phyloP scores from a whole-genome alignment of 2,797 vertebrate genomes.

The Glossophaga mutica region DNA sequence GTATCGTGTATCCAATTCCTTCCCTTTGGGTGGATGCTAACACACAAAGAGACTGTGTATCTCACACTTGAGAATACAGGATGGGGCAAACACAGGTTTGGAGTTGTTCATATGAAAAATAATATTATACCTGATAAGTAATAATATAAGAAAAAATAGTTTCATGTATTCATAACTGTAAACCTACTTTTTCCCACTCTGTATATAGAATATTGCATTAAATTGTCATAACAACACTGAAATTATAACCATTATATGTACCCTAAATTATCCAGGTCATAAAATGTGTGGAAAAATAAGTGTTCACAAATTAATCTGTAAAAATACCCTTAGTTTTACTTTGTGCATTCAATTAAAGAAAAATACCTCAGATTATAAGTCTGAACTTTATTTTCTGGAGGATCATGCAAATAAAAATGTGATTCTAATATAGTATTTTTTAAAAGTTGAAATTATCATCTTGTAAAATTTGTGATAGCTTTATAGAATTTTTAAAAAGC shows the following conservation, averaged over 20 bases:
- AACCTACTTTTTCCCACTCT: neutral
- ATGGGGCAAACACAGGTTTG: neutral
- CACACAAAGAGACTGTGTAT: neutral
- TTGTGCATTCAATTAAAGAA: neutral
- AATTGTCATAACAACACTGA: neutral
- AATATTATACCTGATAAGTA: neutral
- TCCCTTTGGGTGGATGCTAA: neutral
- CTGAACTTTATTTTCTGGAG: neutral
- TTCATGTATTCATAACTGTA: neutral
- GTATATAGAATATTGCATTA: neutral
- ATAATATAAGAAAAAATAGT: neutral
- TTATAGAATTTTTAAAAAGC: neutral
- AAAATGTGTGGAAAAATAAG: conserved; percentile 1
- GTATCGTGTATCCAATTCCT: neutral
- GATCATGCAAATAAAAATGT: neutral
- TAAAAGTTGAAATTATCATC: neutral
- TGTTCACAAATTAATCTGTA: neutral
- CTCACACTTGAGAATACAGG: neutral
- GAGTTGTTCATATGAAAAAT: neutral
- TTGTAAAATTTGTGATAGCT: neutral
- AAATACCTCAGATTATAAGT: neutral
- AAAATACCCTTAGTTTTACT: conserved; percentile 12
- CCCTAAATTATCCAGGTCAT: neutral
- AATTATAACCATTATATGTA: neutral
- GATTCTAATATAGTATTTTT: neutral